phyloP scores from a whole-genome alignment of 2,113 vertebrate genomes.

The Macrotus californicus region DNA sequence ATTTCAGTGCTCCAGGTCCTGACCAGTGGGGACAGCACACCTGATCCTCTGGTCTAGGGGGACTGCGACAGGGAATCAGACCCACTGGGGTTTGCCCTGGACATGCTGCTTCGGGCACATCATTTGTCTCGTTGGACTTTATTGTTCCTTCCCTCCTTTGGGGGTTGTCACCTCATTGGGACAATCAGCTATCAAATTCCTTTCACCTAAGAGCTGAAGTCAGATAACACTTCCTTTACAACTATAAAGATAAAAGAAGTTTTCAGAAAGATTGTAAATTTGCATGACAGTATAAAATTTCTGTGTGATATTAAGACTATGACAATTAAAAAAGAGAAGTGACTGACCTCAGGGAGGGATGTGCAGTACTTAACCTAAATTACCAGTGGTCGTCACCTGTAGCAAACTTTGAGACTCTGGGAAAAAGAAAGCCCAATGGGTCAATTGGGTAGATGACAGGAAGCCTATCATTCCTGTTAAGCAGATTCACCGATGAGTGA shows the following conservation, averaged over 20 bases:
- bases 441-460: neutral
- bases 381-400: too few relatives aligned
- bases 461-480: neutral
- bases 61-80: fast-evolving
- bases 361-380: neutral
- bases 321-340: neutral
- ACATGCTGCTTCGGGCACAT: neutral
- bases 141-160: neutral
- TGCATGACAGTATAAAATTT: neutral
- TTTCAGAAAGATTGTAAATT: neutral
- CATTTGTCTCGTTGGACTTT: neutral
- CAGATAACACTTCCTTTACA: neutral
- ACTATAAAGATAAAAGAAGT: neutral
- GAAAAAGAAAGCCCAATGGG: neutral
- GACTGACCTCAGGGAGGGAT: too few relatives aligned
- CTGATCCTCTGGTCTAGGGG: neutral
- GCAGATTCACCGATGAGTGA: neutral
- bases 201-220: neutral
- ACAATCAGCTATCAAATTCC: neutral
- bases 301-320: neutral
- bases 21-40: neutral
- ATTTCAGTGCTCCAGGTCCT: neutral
- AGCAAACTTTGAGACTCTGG: neutral
- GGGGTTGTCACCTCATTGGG: neutral
- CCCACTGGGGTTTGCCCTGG: neutral